phyloP scores from a whole-genome alignment of 2,888 invertebrate species.

The Metellina segmentata region DNA sequence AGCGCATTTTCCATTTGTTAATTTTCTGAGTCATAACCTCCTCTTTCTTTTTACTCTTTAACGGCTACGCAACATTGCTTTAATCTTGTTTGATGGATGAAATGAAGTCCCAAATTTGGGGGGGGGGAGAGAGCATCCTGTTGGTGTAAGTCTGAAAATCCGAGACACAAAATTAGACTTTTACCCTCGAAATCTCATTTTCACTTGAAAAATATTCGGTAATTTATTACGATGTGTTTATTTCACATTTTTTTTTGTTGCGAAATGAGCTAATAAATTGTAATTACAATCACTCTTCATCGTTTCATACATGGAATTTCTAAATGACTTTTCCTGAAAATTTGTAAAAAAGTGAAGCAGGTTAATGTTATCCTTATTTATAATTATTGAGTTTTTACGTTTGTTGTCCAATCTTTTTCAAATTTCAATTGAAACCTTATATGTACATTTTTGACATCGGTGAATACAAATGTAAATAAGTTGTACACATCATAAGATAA shows the following conservation, averaged over 20 bases:
- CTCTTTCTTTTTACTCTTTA: slow-evolving; percentile 21
- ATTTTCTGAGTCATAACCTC: slow-evolving; percentile 35
- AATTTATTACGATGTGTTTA: neutral
- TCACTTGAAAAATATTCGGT: neutral
- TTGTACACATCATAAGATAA: no score
- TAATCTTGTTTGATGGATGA: neutral
- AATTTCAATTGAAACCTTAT: no score
- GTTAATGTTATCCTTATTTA: no score
- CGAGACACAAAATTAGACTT: neutral
- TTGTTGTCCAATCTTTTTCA: no score
- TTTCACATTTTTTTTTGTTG: neutral
- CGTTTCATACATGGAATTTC: neutral
- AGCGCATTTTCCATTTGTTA: slow-evolving; percentile 37
- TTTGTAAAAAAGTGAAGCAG: no score
- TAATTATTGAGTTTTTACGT: no score
- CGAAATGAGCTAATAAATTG: neutral
- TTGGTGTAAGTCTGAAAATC: neutral
- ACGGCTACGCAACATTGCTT: slow-evolving; percentile 1
- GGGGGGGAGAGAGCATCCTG: neutral
- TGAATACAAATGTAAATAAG: no score
- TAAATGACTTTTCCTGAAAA: neutral
- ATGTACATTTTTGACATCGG: no score
- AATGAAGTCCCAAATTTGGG: neutral
- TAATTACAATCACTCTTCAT: no score
- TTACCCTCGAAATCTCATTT: neutral